Evolutionary conservation across 2,797 vertebrate species (phyloP), one percentile per base, ranked within the genome.

Genomic region (Microchirus variegatus): DNA sequence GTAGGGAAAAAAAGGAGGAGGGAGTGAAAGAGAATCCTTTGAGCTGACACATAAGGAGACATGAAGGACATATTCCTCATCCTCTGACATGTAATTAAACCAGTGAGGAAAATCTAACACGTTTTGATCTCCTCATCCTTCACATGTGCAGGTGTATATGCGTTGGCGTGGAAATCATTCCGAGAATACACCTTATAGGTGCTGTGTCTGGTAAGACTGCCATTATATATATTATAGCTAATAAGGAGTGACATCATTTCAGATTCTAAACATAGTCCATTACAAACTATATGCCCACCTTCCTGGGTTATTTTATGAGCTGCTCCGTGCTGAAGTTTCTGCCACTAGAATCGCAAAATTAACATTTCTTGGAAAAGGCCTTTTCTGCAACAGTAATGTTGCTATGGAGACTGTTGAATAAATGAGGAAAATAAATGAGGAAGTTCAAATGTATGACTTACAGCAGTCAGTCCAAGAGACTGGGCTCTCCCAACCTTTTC

Each of bases 251-350:
- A 56, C 11, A 53, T 18, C 2, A n/a, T 52, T 45, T 53, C 31
- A 36, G 46, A 59, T 38, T 60, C 0, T n/a, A 38, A 51, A 63
- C 22, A 19, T 3, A 49, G 42, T 42, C 43, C 35, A 50, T 56
- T 56, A 16, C 38, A 53, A 18, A 16, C 5, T 15, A 12, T 15
- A 12, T 5, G 14, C 51, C 44, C 15, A 18, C 26, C 6, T 59
- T 17, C 16, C 41, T 46, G 3, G 0, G 13, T 15, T 19, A 49
- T 67, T 35, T 35, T 47, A 67, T 40, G 4, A 11, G 44, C 43
- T 6, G 4, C 40, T 15, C 14, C 35, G 15, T 10, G 44, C 31
- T 6, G 10, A 22, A 22, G 22, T 22, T 22, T 9, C 46, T 42
- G 46, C 43, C 4, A 16, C 54, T 9, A 15, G 31, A 44, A 42